phyloP scores from a whole-genome alignment of 2,113 vertebrate species.

The Eublepharis macularius region DNA sequence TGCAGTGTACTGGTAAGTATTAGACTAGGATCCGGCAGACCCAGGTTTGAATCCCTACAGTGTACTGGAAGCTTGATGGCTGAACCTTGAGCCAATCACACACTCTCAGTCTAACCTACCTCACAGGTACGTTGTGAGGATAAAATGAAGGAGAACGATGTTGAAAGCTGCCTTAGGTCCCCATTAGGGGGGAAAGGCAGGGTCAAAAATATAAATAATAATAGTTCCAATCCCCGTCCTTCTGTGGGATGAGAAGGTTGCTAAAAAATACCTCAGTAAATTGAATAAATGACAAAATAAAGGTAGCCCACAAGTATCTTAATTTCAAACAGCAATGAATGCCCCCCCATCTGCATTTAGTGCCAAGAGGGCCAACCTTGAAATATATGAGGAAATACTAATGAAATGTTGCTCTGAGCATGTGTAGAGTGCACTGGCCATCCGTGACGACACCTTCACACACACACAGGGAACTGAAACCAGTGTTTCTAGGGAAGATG shows the following conservation, averaged over 20 bases:
- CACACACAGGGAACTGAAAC: background rate
- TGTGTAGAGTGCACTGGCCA: background rate
- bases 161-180: too few species aligned
- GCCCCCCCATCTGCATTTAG: background rate
- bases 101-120: too few species aligned
- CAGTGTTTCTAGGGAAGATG: background rate
- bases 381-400: background rate
- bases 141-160: too few species aligned
- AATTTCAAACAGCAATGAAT: too few species aligned
- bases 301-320: background rate
- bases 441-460: background rate
- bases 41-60: too few species aligned
- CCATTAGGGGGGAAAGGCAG: too few species aligned
- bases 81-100: too few species aligned
- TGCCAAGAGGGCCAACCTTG: background rate
- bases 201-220: too few species aligned
- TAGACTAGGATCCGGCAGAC: too few species aligned
- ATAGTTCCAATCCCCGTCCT: background rate
- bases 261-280: background rate
- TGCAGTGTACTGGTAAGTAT: too few species aligned
- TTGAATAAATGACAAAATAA: background rate
- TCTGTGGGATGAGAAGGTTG: background rate
- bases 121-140: too few species aligned
- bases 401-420: background rate
- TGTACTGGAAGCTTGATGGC: too few species aligned